Base-by-base conservation (phyloP, 2,113 vertebrate species). In the Arenaria interpres region DNA sequence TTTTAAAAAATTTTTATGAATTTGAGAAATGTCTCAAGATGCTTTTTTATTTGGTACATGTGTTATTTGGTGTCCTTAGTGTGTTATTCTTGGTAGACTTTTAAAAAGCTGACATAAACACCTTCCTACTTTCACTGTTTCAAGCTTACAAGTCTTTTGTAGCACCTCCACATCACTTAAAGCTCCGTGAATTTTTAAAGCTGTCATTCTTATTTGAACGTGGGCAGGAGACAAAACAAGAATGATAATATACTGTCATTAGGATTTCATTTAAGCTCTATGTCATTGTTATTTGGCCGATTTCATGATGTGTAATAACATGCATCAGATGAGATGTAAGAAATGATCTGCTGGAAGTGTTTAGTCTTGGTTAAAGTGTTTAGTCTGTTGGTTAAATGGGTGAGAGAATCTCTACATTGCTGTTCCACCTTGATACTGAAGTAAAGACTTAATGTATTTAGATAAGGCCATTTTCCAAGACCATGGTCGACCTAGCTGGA, bases 271-370 rank as follows among this genome's bases (percentile, higher is more conserved):
- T 90, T 80, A 50, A 77, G 15, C 6, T 79, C 28, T 45, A 4
- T 72, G 25, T 54, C 54, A 62, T 60, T 94, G 39, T 32, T 80
- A 18, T 53, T 83, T 81, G 46, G 7, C n/a, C 77, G 50, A 67
- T 66, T 77, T 71, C 6, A 23, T 0, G 0, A 33, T 32, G 43
- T 27, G 15, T 84, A 48, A 30, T 43, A n/a, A 23, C 0, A 4
- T 46, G 53, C 16, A 46, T 48, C 37, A 53, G 22, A 48, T 37
- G 22, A 86, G 19, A n/a, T 54, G 4, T 20, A 80, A 69, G 46
- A 71, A 71, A 28, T 28, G 32, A 39, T 92, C 30, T 75, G 83
- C 28, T 77, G 32, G 68, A 62, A 51, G 6, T 15, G 25, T 43
- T 10, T 7, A 48, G 25, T 46, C 9, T 63, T 62, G 50, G 22